Conservation (phyloP, 2,113 vertebrate genomes). For the Thunnus thynnus region DNA sequence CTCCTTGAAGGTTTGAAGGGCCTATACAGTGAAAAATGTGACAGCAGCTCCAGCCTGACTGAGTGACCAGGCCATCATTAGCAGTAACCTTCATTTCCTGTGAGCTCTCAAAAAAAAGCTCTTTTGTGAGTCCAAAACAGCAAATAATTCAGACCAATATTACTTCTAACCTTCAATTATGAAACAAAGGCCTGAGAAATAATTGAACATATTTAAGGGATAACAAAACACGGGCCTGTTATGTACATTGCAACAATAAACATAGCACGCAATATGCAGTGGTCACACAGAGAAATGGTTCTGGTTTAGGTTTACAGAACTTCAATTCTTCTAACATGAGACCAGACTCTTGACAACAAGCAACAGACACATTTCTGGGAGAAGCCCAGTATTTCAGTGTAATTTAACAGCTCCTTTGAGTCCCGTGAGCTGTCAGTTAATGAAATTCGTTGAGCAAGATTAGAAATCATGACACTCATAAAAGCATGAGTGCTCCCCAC, state of each 20-base stretch:
- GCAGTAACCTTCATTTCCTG: background rate
- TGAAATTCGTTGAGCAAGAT: slow-evolving; percentile 65
- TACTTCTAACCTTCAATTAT: background rate
- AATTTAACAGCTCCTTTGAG: slow-evolving; percentile 59
- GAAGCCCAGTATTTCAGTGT: slow-evolving; percentile 35
- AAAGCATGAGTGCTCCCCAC: slow-evolving; percentile 52
- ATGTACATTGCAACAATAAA: too few relatives aligned
- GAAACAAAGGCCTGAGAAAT: background rate
- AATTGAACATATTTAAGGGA: background rate
- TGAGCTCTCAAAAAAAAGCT: background rate
- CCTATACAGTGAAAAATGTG: background rate
- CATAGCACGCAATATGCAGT: too few relatives aligned
- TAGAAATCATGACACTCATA: slow-evolving; percentile 69
- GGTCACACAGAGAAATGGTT: background rate
- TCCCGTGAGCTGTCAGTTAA: slow-evolving; percentile 70
- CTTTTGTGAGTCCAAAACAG: background rate
- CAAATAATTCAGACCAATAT: background rate
- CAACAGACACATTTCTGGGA: slow-evolving; percentile 1
- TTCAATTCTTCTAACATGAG: background rate
- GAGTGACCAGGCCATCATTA: background rate
- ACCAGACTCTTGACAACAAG: slow-evolving; percentile 19
- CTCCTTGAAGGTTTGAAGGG: background rate
- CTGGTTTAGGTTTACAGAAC: background rate
- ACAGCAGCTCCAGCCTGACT: background rate
- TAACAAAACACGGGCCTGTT: background rate